Conservation (phyloP, 2,797 vertebrate species). For the Nyctalus aviator region DNA sequence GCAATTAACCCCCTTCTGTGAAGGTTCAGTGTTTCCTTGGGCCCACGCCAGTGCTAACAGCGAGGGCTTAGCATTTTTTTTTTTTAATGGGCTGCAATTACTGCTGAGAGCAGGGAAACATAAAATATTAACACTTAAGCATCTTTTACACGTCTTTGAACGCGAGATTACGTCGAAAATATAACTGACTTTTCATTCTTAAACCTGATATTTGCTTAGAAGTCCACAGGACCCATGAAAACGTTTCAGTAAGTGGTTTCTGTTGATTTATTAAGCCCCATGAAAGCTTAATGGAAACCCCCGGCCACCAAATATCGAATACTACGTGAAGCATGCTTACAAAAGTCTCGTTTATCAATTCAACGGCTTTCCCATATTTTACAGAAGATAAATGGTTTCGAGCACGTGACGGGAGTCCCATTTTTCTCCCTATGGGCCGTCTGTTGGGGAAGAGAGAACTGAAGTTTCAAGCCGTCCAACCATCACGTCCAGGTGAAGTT, state of each 20-base stretch:
- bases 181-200: conserved; percentile 87
- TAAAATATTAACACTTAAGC: conserved; percentile 89
- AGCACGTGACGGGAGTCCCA: conserved; percentile 7
- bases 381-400: conserved; percentile 74
- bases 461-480: neutral
- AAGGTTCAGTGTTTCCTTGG: conserved; percentile 87
- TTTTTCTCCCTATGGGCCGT: conserved; percentile 37
- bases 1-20: conserved; percentile 88
- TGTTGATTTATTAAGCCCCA: conserved; percentile 87
- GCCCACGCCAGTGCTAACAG: conserved; percentile 87
- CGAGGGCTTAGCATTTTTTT: conserved; percentile 86
- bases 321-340: conserved; percentile 69
- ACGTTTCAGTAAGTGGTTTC: conserved; percentile 86
- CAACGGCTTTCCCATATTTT: conserved; percentile 70
- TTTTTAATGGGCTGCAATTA: conserved; percentile 87
- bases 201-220: conserved; percentile 87
- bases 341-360: conserved; percentile 71
- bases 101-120: conserved; percentile 84
- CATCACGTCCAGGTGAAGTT: no score
- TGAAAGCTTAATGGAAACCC: conserved; percentile 78
- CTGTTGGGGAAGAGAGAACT: neutral
- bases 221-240: conserved; percentile 88
- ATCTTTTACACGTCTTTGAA: conserved; percentile 88
- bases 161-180: conserved; percentile 84
- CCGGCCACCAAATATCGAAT: conserved; percentile 80